Conservation (phyloP, 1,140 invertebrate species). For the Anastrepha ludens region DNA sequence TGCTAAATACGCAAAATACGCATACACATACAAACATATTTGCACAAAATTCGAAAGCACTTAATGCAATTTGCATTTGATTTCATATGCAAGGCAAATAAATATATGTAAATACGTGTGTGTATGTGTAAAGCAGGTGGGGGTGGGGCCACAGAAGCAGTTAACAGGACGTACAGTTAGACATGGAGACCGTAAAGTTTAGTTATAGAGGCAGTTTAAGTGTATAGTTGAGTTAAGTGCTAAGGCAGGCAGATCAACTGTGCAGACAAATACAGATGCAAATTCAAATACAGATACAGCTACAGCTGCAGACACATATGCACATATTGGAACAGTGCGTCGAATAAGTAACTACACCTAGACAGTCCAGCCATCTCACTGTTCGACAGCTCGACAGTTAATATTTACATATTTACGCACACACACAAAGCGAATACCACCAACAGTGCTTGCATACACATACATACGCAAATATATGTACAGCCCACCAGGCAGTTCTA, state of each 20-base stretch:
- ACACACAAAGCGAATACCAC: not conserved
- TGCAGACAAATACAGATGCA: not conserved
- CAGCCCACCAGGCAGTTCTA: not conserved
- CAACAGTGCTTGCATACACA: too few species aligned
- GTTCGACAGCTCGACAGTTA: not conserved
- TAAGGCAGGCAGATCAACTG: constrained; percentile 40
- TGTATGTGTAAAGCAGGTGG: not conserved
- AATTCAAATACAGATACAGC: not conserved
- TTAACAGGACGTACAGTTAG: not conserved
- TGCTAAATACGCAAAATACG: not conserved
- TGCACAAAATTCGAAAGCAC: constrained; percentile 30
- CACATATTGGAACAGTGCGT: not conserved
- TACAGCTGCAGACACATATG: not conserved
- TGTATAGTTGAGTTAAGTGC: constrained; percentile 31
- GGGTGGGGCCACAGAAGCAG: not conserved
- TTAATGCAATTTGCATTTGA: constrained; percentile 54
- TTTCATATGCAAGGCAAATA: constrained; percentile 47
- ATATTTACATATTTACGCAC: not conserved
- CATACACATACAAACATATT: not conserved
- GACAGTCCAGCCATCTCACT: not conserved
- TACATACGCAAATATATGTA: not conserved
- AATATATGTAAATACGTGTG: not conserved
- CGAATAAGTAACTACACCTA: too few species aligned
- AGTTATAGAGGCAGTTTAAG: constrained; percentile 27
- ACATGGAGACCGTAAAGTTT: not conserved